phyloP scores from a whole-genome alignment of 2,888 invertebrate species.

The Sympetrum striolatum region DNA sequence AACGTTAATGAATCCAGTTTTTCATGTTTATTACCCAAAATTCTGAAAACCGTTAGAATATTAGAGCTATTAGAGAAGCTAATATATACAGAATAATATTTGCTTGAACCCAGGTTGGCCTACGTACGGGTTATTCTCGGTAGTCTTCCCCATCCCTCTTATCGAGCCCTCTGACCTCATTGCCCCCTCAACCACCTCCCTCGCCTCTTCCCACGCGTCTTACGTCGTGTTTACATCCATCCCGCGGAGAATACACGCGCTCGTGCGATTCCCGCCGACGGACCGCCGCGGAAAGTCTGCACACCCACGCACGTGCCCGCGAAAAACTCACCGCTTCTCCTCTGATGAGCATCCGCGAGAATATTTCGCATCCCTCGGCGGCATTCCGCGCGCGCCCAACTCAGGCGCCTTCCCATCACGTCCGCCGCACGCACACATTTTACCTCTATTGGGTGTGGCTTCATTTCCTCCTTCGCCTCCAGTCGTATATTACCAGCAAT shows the following conservation, averaged over 20 bases:
- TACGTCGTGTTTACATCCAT: slow-evolving; percentile 4
- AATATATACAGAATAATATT: background rate
- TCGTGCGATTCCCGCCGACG: background rate
- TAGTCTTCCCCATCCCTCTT: background rate
- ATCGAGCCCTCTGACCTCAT: background rate
- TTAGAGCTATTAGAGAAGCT: background rate
- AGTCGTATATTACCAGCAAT: background rate
- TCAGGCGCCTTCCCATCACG: background rate
- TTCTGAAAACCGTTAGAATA: no score
- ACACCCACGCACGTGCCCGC: background rate
- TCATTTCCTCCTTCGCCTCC: background rate
- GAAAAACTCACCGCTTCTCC: background rate
- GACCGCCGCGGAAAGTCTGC: background rate
- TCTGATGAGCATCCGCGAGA: background rate
- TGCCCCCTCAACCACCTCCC: background rate
- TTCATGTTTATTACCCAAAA: no score
- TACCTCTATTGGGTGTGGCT: slow-evolving; percentile 7
- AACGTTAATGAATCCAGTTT: no score
- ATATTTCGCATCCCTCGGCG: background rate
- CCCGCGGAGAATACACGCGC: background rate
- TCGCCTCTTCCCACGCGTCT: background rate
- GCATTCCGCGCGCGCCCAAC: background rate
- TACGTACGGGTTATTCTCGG: background rate
- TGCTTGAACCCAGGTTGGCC: background rate
- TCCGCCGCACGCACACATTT: background rate